These are phyloP conservation scores for Helobdella robusta DNA, from an alignment of 2,888 invertebrate species.

Conservation along the genomic window DNA sequence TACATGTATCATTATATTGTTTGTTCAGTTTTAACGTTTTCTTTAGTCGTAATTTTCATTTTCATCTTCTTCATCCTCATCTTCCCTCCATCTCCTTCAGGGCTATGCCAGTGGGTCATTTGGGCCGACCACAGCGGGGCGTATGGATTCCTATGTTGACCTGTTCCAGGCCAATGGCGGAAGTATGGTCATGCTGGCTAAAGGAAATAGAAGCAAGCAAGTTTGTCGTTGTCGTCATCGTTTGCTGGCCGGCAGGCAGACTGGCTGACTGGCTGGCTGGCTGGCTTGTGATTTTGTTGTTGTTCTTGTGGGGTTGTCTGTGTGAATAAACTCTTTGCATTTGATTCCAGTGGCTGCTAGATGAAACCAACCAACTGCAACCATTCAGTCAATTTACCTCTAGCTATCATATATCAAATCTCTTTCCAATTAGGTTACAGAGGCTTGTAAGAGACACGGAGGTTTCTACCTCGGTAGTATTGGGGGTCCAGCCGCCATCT, in stretches of 20 bases:
- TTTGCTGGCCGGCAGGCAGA: too few relatives aligned
- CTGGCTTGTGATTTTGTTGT: too few relatives aligned
- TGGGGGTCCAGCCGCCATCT: constrained; percentile 49
- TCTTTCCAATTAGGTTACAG: constrained; percentile 43
- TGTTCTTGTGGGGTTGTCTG: too few relatives aligned
- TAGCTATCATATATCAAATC: background rate
- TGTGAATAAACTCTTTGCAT: too few relatives aligned
- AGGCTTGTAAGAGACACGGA: constrained; percentile 48
- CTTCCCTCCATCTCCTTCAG: constrained; percentile 37
- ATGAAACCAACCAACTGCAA: too few relatives aligned
- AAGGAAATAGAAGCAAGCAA: constrained; percentile 44
- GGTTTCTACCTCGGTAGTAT: constrained; percentile 51
- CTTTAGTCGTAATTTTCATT: background rate
- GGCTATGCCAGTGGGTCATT: constrained; percentile 50
- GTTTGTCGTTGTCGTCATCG: constrained; percentile 7
- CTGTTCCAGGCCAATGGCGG: constrained; percentile 48
- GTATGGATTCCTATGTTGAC: constrained; percentile 50
- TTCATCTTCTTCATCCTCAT: too few relatives aligned
- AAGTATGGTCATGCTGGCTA: constrained; percentile 50
- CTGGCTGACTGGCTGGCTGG: too few relatives aligned
- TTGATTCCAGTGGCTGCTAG: too few relatives aligned
- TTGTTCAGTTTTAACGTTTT: background rate
- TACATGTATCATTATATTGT: background rate
- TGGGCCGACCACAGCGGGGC: constrained; percentile 50
- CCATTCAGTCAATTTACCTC: too few relatives aligned